phyloP scores from a whole-genome alignment of 2,888 invertebrate genomes.

The Ennomos fuscantarius region DNA sequence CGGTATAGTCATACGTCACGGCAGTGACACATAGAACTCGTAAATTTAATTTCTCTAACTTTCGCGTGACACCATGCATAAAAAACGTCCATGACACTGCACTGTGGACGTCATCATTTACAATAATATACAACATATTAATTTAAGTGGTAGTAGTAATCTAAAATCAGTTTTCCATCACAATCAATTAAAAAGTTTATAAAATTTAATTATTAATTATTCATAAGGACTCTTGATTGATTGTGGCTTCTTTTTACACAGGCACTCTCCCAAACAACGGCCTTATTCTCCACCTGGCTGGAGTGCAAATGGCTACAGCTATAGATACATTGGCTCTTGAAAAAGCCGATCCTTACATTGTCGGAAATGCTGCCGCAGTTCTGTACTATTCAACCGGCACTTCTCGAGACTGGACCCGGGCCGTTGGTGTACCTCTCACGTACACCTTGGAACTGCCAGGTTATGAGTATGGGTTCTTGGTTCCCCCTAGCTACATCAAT shows the following conservation, averaged over 20 bases:
- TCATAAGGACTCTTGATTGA: background rate
- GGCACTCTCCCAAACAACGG: slow-evolving; percentile 82
- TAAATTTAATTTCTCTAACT: too few species aligned
- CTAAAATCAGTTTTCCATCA: too few species aligned
- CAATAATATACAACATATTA: too few species aligned
- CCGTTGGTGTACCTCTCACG: slow-evolving; percentile 83
- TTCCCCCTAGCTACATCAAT: slow-evolving; percentile 81
- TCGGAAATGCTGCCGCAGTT: slow-evolving; percentile 84
- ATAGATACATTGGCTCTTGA: slow-evolving; percentile 73
- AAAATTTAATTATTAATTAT: too few species aligned
- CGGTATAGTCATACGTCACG: too few species aligned
- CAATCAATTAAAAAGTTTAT: too few species aligned
- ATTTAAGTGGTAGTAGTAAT: too few species aligned
- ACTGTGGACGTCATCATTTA: too few species aligned
- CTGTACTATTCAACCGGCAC: slow-evolving; percentile 87
- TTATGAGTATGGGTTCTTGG: slow-evolving; percentile 83
- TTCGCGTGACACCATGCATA: too few species aligned
- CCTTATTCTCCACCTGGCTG: slow-evolving; percentile 71
- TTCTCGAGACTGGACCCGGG: slow-evolving; percentile 89
- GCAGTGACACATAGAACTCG: too few species aligned
- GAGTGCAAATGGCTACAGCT: slow-evolving; percentile 69
- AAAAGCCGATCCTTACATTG: slow-evolving; percentile 72
- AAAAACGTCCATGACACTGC: too few species aligned
- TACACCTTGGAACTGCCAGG: slow-evolving; percentile 89
- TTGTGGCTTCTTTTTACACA: slow-evolving; percentile 34